A percentile compares a stretch with the other conserved stretches of the same genome.
Evolutionary conservation across 2,797 vertebrate species (phyloP).

Genomic region (Uromys caudimaculatus): DNA sequence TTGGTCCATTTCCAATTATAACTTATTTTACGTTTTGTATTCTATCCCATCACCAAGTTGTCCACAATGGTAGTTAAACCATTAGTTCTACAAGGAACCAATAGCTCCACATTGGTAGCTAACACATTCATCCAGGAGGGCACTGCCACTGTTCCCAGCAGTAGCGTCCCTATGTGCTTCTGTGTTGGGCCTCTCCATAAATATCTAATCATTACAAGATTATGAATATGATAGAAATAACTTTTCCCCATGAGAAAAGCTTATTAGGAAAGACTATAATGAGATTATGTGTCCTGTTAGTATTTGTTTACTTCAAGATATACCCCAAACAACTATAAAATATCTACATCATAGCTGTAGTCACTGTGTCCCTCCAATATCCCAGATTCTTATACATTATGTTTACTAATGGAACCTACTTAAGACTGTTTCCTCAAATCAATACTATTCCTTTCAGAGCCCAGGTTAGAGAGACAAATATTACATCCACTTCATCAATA

Average conservation of each 20-base stretch:
- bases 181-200: neutral
- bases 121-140: neutral
- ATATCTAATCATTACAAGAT: neutral
- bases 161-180: neutral
- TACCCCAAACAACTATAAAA: slow-evolving; percentile 6
- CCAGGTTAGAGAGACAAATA: neutral
- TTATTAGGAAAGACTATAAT: neutral
- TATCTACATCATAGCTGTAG: neutral
- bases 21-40: neutral
- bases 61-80: neutral
- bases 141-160: neutral
- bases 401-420: slow-evolving; percentile 3
- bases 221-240: neutral
- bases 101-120: neutral
- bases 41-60: neutral
- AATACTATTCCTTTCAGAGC: slow-evolving; percentile 26
- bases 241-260: neutral
- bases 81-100: neutral
- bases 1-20: slow-evolving; percentile 10
- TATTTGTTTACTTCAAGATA: slow-evolving; percentile 4
- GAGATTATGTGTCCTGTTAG: neutral
- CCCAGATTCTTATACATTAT: neutral
- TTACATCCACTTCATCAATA: neutral
- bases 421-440: neutral
- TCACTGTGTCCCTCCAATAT: neutral